Base-by-base conservation (phyloP, 2,113 vertebrate genomes). In the Triplophysa tibetana region DNA sequence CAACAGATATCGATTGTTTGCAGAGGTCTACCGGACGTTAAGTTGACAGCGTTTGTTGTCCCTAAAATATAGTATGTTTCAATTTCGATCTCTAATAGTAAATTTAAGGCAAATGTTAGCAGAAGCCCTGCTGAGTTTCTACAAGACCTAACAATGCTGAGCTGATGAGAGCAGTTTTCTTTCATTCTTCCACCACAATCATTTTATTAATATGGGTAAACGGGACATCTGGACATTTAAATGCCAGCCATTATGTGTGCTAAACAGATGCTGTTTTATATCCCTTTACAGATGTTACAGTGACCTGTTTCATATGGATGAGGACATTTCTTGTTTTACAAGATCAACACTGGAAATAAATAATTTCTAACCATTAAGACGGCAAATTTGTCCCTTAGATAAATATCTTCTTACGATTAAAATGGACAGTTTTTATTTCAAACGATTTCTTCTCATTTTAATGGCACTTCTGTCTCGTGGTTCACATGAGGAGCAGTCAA, bases 151-250 rank as follows among this genome's bases (percentile, higher is more conserved):
- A 23, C 13, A 29, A 26, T 82, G 8, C 19, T 77, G 64, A 80
- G 77, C 77, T 77, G 66, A 85, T 75, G 62, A 80, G 73, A 76
- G 63, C 73, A 56, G 48, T 85, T 80, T 79, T 72, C 62, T 80
- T 83, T 74, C 80, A 81, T 75, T 85, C 66, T 78, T 70, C 64
- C 48, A 54, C 77, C 45, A 72, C 67, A 81, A 81, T 85, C 81
- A 83, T 76, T 83, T 67, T 81, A 85, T 81, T 83, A 85, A 83
- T 81, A 75, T 64, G 75, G 79, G 74, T 83, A 78, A 85, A 81
- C 8, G 65, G 75, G 81, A 67, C 81, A 85, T 85, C 81, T 85
- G 84, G 81, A 81, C 79, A 70, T 83, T 81, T 83, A 81, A 81
- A 83, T 78, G 70, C 24, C 14, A 65, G 75, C 78, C 81, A 77